phyloP scores from a whole-genome alignment of 2,888 invertebrate genomes.

The Caenorhabditis panamensis region DNA sequence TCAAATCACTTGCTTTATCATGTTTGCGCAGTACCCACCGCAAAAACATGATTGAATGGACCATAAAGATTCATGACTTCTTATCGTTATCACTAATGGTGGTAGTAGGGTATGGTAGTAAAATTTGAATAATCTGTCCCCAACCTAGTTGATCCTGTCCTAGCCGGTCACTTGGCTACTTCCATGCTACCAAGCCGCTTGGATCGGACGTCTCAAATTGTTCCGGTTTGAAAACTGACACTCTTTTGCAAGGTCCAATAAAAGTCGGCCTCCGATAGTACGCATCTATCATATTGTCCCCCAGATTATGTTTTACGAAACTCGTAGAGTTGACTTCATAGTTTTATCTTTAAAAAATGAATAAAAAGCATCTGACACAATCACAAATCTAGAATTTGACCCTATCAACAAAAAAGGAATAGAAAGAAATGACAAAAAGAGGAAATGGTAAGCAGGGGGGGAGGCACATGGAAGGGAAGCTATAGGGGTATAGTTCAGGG shows the following conservation, averaged over 20 bases:
- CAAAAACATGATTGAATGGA: no score
- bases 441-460: not conserved
- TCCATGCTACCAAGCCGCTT: no score
- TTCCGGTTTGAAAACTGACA: conserved; percentile 57
- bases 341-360: not conserved
- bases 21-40: no score
- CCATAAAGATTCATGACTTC: not conserved
- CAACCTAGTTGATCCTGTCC: no score
- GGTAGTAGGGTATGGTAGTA: not conserved
- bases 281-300: conserved; percentile 26
- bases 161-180: no score
- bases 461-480: not conserved
- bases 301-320: not conserved
- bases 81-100: not conserved
- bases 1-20: not conserved
- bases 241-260: not conserved
- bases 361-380: conserved; percentile 32
- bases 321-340: not conserved
- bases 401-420: conserved; percentile 33
- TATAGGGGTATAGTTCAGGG: not conserved
- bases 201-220: conserved; percentile 11
- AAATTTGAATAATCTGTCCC: not conserved
- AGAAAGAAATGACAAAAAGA: conserved; percentile 9
- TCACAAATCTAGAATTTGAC: conserved; percentile 50
- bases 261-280: conserved; percentile 13